Evolutionary conservation across 2,797 vertebrate genomes (phyloP), one percentile per base, ranked within the genome.

Genomic region (Galago senegalensis): DNA sequence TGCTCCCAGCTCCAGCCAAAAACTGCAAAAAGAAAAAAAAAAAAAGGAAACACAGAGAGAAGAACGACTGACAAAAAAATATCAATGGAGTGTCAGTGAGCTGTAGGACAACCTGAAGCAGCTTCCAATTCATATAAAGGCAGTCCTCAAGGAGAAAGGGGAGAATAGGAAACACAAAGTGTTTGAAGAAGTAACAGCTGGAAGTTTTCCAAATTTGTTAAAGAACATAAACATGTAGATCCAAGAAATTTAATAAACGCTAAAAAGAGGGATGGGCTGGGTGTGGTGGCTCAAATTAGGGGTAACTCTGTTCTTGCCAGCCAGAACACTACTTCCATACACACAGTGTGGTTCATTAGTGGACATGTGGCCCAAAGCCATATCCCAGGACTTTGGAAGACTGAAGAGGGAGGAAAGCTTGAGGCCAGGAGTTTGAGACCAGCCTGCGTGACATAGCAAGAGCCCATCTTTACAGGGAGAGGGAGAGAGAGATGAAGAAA

Each of bases 41-140:
- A 12, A 60, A 83, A 90, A 95, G 92, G 56, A 90, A 96, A 95
- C 37, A 49, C 6, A 85, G 20, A 84, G 29, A 90, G 7, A 73
- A 93, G 56, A 94, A 25, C 34, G 18, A 67, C 75, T 81, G 21
- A 63, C 58, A 85, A 53, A 40, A 60, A 49, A 75, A 43, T 43
- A 43, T 77, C 49, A 89, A 27, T 37, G 86, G 31, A 85, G 23
- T n/a, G 37, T 90, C 46, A 77, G 1, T 21, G 37, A 85, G 5
- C 31, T 65, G 23, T 58, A 69, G 31, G 7, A 69, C 31, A 86
- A 63, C 16, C 27, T 43, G n/a, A 69, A 18, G 37, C 2, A 79
- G 49, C 63, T 43, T 81, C n/a, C 23, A 43, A 1, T 67, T 31
- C 1, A 16, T 49, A 5, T 43, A 81, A 65, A 34, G 46, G 7